phyloP scores from a whole-genome alignment of 2,113 vertebrate species.

The Paracyprichromis sp. region DNA sequence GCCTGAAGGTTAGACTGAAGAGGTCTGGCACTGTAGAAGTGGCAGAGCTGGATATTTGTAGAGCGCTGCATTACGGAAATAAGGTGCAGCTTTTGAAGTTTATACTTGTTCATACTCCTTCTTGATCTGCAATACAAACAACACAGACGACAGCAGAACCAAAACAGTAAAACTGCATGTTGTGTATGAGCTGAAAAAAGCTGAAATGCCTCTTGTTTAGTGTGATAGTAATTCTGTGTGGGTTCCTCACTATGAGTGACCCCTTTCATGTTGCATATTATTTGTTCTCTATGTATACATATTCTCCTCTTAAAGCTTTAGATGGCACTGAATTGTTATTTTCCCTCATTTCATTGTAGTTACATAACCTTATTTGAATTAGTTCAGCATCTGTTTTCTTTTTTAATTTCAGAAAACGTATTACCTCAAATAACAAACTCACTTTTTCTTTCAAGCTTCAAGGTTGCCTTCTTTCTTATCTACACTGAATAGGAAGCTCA shows the following conservation, averaged over 20 bases:
- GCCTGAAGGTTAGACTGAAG: neutral
- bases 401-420: neutral
- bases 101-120: neutral
- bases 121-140: neutral
- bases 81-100: neutral
- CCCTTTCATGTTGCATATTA: neutral
- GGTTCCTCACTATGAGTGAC: neutral
- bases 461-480: neutral
- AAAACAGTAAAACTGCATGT: neutral
- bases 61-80: neutral
- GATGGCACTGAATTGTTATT: neutral
- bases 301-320: neutral
- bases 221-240: neutral
- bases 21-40: fast-evolving
- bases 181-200: neutral
- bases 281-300: neutral
- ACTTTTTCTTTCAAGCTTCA: neutral
- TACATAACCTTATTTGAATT: neutral
- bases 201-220: neutral
- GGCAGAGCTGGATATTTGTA: neutral
- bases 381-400: neutral
- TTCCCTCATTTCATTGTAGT: neutral
- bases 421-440: neutral
- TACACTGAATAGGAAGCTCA: neutral
- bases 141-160: neutral